These are phyloP conservation scores for Rhinatrema bivittatum DNA, from an alignment of 2,797 vertebrate genomes.

Conservation along the genomic window DNA sequence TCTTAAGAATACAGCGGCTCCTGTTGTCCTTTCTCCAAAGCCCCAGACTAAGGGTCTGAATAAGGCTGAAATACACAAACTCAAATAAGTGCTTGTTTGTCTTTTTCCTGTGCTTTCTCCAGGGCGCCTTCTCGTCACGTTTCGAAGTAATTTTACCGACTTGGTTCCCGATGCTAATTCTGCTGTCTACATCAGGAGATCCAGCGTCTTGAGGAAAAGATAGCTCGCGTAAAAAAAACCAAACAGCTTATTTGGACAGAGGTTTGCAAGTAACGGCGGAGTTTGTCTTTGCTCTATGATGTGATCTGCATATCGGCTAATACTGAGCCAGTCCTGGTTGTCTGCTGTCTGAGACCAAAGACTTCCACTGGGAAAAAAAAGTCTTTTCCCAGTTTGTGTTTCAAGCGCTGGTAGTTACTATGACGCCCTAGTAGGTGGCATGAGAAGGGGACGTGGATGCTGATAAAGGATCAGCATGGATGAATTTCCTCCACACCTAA, in stretches of 20 bases:
- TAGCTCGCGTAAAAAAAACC: conserved; percentile 6
- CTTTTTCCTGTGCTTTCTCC: conserved; percentile 28
- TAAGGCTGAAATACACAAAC: background rate
- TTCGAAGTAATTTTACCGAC: conserved; percentile 64
- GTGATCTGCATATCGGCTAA: conserved; percentile 11
- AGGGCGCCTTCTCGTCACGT: conserved; percentile 73
- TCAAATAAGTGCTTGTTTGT: background rate
- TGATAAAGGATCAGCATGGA: too few species aligned
- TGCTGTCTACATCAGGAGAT: conserved; percentile 69
- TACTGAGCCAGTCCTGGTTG: conserved; percentile 19
- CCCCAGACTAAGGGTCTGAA: background rate
- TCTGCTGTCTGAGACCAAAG: conserved; percentile 24
- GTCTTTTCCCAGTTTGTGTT: too few species aligned
- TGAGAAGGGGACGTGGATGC: too few species aligned
- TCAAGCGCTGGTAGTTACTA: too few species aligned
- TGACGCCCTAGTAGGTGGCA: too few species aligned
- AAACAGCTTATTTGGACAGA: conserved; percentile 22
- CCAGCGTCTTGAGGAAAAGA: conserved; percentile 37
- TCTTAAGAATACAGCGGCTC: background rate
- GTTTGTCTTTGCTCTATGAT: conserved; percentile 29
- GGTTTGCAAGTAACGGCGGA: conserved; percentile 12
- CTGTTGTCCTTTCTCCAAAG: background rate
- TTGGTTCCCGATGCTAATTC: conserved; percentile 66
- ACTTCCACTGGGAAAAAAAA: conserved; percentile 7
- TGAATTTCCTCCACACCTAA: too few species aligned